These are phyloP conservation scores for Brachyhypopomus gauderio DNA, from an alignment of 2,113 vertebrate genomes.

Conservation along the genomic window DNA sequence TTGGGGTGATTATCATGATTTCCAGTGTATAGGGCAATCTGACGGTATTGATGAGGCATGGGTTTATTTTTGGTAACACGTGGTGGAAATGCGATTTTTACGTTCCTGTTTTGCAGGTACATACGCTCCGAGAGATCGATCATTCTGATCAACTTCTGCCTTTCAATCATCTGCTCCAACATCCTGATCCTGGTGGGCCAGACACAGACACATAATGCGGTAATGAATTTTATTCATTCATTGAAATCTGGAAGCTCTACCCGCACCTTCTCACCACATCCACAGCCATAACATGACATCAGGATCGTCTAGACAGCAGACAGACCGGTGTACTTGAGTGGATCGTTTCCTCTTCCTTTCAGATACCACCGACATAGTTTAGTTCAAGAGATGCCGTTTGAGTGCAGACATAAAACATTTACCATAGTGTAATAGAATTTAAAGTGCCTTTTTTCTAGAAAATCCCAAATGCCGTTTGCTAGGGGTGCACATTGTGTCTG, in stretches of 20 bases:
- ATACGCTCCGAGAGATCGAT: conserved; percentile 97
- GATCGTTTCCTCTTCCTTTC: too few species aligned
- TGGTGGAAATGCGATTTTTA: not conserved
- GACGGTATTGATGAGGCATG: not conserved
- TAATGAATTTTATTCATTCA: conserved; percentile 66
- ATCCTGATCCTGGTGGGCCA: conserved; percentile 97
- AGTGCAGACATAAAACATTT: too few species aligned
- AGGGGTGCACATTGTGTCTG: not conserved
- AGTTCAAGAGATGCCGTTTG: too few species aligned
- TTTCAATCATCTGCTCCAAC: conserved; percentile 98
- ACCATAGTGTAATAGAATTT: too few species aligned
- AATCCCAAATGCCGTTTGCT: too few species aligned
- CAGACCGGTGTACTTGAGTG: too few species aligned
- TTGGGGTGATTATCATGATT: too few species aligned
- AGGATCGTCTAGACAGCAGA: too few species aligned
- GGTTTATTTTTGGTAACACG: not conserved
- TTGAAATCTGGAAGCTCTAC: not conserved
- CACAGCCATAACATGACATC: not conserved
- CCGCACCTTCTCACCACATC: not conserved
- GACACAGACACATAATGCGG: conserved; percentile 97
- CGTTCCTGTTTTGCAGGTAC: conserved; percentile 78
- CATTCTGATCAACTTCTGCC: conserved; percentile 99
- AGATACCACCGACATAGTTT: too few species aligned
- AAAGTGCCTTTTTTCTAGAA: too few species aligned
- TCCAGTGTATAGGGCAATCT: too few species aligned